Evolutionary conservation across 2,797 vertebrate species (phyloP).

Genomic region (Falco concolor): DNA sequence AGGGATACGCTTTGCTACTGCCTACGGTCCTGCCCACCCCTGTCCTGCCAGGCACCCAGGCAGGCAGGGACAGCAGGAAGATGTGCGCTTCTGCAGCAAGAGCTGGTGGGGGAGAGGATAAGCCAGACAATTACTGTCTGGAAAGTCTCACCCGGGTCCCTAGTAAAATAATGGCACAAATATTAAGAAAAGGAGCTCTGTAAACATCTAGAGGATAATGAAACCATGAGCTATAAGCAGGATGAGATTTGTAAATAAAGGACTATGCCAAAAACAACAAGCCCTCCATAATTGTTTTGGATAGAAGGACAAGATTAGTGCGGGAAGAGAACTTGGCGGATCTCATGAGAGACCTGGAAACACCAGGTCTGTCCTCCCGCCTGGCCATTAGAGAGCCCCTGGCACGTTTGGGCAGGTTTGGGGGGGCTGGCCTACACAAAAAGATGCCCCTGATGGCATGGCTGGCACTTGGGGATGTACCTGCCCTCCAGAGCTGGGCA

Average conservation of each 20-base stretch:
- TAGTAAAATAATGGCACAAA: constrained; percentile 69
- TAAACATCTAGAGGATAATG: constrained; percentile 74
- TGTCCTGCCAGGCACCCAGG: background rate
- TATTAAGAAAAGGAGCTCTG: constrained; percentile 66
- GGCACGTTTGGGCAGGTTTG: background rate
- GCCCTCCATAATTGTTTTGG: constrained; percentile 67
- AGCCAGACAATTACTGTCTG: constrained; percentile 63
- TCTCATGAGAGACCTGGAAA: constrained; percentile 58
- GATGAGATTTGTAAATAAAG: constrained; percentile 72
- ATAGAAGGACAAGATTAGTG: constrained; percentile 70
- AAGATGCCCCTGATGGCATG: background rate
- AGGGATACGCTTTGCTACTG: background rate
- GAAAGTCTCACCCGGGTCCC: constrained; percentile 52
- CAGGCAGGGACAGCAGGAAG: background rate
- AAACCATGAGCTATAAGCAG: constrained; percentile 72
- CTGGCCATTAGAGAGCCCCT: background rate
- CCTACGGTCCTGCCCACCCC: background rate
- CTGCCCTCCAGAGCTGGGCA: background rate
- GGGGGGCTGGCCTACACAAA: background rate
- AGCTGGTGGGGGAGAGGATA: constrained; percentile 27
- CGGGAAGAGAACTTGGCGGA: constrained; percentile 17
- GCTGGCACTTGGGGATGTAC: background rate
- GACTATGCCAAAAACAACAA: constrained; percentile 69
- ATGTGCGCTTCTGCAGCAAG: constrained; percentile 11
- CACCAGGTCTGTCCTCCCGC: background rate